Base-by-base conservation (phyloP, 1,140 invertebrate genomes). In the Neotoxoptera formosana region DNA sequence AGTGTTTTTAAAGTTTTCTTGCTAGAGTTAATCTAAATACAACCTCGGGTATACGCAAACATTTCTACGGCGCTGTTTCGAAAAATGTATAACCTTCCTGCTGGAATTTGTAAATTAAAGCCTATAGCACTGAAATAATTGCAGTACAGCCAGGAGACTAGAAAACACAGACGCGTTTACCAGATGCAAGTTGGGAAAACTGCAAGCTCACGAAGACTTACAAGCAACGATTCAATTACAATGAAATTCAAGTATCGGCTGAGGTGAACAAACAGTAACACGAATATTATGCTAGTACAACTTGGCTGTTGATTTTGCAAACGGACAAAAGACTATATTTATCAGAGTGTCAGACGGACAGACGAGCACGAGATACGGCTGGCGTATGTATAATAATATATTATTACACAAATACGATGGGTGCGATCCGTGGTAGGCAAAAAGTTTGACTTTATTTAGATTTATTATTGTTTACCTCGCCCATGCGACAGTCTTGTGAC, bases 401-500 rank as follows among this genome's bases (percentile, higher is more conserved):
- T 53, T 60, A 67, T 67, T n/a, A 17, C 1, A n/a, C 17, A n/a
- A 76, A n/a, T 14, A 76, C 30, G 30, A n/a, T 34, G 60, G 14
- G 6, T n/a, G 60, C 30, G 14, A 67, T n/a, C 4, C 11, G 60
- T 30, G 21, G 21, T 60, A 30, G 60, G 14, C 7, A 76, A n/a
- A 56, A n/a, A 17, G 30, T 76, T 76, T 76, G n/a, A 6, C 14
- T 76, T 53, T 53, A 53, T 67, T n/a, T 76, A 76, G 30, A 76
- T 76, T 76, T 86, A 45, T 76, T 86, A 45, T 86, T 17, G 4
- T 47, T 81, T 93, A 93, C 91, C 91, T 86, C 36, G 91, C 91
- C 91, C 91, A 93, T n/a, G 91, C 91, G 34, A 93, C 91, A 11
- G 91, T 53, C 34, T 93, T 93, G 48, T 93, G 91, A 20, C 91